Conservation (phyloP, 1,140 invertebrate species). For the Paraescarpia echinospica region DNA sequence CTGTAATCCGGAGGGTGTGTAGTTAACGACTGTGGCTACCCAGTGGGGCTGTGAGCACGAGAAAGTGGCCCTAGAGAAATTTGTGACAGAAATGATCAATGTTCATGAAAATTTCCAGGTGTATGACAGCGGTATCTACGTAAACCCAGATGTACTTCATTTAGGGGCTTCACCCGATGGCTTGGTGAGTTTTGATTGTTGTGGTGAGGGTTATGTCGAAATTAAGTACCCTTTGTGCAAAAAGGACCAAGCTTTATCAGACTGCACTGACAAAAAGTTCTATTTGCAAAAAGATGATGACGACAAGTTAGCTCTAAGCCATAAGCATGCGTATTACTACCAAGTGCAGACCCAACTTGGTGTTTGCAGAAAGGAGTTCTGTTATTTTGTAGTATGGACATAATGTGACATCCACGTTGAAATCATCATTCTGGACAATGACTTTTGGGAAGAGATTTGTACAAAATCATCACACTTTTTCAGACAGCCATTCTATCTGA, state of each 20-base stretch:
- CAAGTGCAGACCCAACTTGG: slow-evolving; percentile 15
- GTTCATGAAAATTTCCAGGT: slow-evolving; percentile 31
- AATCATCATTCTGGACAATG: slow-evolving; percentile 8
- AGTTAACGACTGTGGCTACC: neutral
- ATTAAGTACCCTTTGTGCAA: slow-evolving; percentile 15
- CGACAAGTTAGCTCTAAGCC: neutral
- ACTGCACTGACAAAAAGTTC: neutral
- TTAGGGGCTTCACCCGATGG: slow-evolving; percentile 16
- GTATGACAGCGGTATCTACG: slow-evolving; percentile 32
- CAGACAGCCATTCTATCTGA: neutral
- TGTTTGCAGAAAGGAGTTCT: slow-evolving; percentile 13
- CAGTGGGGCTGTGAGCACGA: neutral
- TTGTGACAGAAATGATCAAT: neutral
- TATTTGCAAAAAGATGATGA: slow-evolving; percentile 6
- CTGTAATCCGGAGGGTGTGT: slow-evolving; percentile 14
- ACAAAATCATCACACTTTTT: neutral
- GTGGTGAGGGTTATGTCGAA: slow-evolving; percentile 17
- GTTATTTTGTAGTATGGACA: slow-evolving; percentile 9
- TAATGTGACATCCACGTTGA: neutral
- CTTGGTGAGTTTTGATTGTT: slow-evolving; percentile 5
- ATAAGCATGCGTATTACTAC: slow-evolving; percentile 13
- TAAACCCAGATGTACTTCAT: slow-evolving; percentile 31
- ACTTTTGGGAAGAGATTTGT: slow-evolving; percentile 15
- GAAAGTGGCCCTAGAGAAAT: neutral
- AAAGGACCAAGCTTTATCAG: neutral